Conservation (phyloP, 2,888 invertebrate species). For the Eilema depressum region DNA sequence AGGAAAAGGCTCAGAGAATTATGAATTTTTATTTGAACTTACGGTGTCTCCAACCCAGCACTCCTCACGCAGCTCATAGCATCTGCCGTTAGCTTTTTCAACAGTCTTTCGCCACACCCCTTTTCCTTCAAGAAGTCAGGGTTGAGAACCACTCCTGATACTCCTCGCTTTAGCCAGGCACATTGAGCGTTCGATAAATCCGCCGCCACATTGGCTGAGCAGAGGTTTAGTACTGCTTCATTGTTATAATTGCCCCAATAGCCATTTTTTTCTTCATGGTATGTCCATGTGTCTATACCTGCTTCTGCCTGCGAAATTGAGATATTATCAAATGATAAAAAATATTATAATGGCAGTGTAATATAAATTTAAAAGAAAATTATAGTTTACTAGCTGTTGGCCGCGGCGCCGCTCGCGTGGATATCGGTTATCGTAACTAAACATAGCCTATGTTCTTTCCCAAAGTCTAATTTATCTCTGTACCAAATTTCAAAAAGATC, state of each 20-base stretch:
- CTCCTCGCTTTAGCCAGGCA: slow-evolving; percentile 73
- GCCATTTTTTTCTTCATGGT: slow-evolving; percentile 64
- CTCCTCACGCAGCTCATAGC: slow-evolving; percentile 70
- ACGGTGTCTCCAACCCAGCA: slow-evolving; percentile 71
- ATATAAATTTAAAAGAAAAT: too few species aligned
- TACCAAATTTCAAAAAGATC: too few species aligned
- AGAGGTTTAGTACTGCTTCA: slow-evolving; percentile 72
- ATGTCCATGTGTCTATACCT: slow-evolving; percentile 65
- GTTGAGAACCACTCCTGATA: slow-evolving; percentile 69
- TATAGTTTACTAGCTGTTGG: too few species aligned
- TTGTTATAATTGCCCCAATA: slow-evolving; percentile 64
- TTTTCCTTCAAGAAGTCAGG: slow-evolving; percentile 66
- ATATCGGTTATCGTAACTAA: too few species aligned
- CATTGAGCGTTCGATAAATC: slow-evolving; percentile 71
- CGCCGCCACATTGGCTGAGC: slow-evolving; percentile 66
- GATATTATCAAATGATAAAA: not conserved
- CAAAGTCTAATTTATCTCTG: too few species aligned
- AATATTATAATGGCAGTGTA: too few species aligned
- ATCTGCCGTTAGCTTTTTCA: slow-evolving; percentile 68
- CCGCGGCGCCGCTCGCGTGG: too few species aligned
- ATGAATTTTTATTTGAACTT: slow-evolving; percentile 58
- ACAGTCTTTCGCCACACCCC: slow-evolving; percentile 64
- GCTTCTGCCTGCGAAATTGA: slow-evolving; percentile 44
- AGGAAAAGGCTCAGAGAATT: too few species aligned
- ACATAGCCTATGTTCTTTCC: too few species aligned